These are phyloP conservation scores for Ancistrus triradiatus DNA, from an alignment of 2,113 vertebrate genomes.

Conservation along the genomic window DNA sequence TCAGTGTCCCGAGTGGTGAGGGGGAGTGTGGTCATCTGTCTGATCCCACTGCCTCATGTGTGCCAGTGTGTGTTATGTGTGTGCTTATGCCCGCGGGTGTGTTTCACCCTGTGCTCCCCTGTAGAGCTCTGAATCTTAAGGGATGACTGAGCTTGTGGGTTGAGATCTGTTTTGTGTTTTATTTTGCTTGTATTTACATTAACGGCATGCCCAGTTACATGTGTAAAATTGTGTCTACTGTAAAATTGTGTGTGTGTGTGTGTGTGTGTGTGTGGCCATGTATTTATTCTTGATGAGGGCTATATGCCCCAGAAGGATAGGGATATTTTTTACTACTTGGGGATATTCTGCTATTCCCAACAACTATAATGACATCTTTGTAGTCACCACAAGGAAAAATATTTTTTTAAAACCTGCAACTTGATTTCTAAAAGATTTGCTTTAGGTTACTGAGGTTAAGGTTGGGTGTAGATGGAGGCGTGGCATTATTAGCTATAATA, in stretches of 20 bases:
- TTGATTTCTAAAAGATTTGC: too few relatives aligned
- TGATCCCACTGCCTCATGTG: conserved; percentile 40
- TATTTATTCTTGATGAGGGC: not conserved
- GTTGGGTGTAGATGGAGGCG: too few relatives aligned
- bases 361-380: too few relatives aligned
- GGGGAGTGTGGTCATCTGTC: conserved; percentile 49
- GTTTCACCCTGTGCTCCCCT: conserved; percentile 26
- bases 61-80: conserved; percentile 22
- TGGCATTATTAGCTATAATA: too few relatives aligned
- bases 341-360: too few relatives aligned
- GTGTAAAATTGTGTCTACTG: not conserved
- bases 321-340: too few relatives aligned
- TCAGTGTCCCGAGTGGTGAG: conserved; percentile 49
- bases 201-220: not conserved
- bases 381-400: too few relatives aligned
- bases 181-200: too few relatives aligned
- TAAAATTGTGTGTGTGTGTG: not conserved
- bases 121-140: conserved; percentile 21
- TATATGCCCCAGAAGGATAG: not conserved
- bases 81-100: conserved; percentile 19
- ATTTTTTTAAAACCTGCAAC: too few relatives aligned
- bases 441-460: too few relatives aligned
- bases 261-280: not conserved
- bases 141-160: conserved; percentile 23
- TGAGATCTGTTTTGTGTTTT: not conserved